phyloP scores from a whole-genome alignment of 2,113 vertebrate genomes.

The Proteles cristata region DNA sequence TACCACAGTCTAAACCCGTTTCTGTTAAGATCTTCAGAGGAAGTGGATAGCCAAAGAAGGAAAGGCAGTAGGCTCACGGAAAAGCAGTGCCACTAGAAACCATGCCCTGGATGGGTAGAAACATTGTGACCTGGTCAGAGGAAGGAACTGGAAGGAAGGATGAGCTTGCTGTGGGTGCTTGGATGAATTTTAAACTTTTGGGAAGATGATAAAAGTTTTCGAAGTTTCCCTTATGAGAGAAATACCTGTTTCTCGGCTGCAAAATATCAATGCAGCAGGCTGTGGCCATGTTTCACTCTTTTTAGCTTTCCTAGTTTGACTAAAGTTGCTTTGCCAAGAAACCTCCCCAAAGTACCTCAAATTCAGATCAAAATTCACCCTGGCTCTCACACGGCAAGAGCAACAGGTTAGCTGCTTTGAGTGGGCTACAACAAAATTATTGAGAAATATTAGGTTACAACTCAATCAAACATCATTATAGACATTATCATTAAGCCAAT shows the following conservation, averaged over 20 bases:
- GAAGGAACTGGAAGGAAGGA: conserved; percentile 34
- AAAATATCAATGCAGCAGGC: not conserved
- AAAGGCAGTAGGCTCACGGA: conserved; percentile 71
- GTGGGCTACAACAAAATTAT: not conserved
- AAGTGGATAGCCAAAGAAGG: conserved; percentile 81
- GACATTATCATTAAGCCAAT: not conserved
- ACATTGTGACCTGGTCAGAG: not conserved
- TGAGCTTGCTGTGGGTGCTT: accelerated
- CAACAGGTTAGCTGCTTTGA: conserved; percentile 29
- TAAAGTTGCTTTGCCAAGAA: conserved; percentile 6
- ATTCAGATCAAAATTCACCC: conserved; percentile 21
- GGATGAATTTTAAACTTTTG: not conserved
- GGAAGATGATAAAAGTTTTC: not conserved
- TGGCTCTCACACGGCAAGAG: not conserved
- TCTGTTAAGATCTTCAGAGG: conserved; percentile 81
- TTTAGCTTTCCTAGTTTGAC: not conserved
- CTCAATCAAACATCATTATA: not conserved
- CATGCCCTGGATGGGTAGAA: not conserved
- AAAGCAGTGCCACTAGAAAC: conserved; percentile 50
- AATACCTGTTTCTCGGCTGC: not conserved
- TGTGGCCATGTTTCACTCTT: not conserved
- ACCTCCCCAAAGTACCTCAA: not conserved
- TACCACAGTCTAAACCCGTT: conserved; percentile 71
- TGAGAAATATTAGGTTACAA: not conserved
- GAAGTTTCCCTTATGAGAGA: not conserved